Conservation (phyloP, 2,113 vertebrate genomes). For the Chaenocephalus aceratus region DNA sequence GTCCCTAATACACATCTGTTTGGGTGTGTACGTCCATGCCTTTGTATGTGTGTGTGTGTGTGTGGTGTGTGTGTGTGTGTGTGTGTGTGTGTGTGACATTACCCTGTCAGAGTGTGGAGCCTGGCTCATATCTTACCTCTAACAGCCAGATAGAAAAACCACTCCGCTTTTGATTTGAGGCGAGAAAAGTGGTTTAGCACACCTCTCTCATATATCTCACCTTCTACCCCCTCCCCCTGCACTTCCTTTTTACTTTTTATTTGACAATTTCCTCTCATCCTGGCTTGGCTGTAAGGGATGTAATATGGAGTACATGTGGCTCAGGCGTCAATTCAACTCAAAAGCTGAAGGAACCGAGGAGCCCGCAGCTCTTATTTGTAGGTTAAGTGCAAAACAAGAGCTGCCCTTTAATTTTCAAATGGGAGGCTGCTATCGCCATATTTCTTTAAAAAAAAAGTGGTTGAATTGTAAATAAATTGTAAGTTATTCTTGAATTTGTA, state of each 20-base stretch:
- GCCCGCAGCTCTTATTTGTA: background rate
- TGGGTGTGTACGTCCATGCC: no score
- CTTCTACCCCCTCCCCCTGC: slow-evolving; percentile 19
- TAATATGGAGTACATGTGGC: slow-evolving; percentile 41
- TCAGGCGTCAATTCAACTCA: slow-evolving; percentile 37
- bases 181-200: slow-evolving; percentile 74
- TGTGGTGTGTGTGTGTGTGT: background rate
- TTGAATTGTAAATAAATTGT: background rate
- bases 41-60: background rate
- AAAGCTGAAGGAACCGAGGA: background rate
- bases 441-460: background rate
- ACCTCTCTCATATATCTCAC: slow-evolving; percentile 70
- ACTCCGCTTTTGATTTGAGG: slow-evolving; percentile 77
- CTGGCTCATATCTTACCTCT: slow-evolving; percentile 73
- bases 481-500: background rate
- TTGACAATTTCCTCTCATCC: slow-evolving; percentile 70
- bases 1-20: no score
- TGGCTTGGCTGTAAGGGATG: slow-evolving; percentile 52
- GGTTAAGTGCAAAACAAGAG: background rate
- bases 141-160: slow-evolving; percentile 77
- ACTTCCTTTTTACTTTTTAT: slow-evolving; percentile 60
- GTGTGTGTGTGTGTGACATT: slow-evolving; percentile 49
- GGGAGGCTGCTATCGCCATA: no score
- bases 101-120: slow-evolving; percentile 62
- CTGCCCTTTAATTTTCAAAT: background rate